Evolutionary conservation across 2,888 invertebrate genomes (phyloP).

Genomic region (Drosophila lacicola): DNA sequence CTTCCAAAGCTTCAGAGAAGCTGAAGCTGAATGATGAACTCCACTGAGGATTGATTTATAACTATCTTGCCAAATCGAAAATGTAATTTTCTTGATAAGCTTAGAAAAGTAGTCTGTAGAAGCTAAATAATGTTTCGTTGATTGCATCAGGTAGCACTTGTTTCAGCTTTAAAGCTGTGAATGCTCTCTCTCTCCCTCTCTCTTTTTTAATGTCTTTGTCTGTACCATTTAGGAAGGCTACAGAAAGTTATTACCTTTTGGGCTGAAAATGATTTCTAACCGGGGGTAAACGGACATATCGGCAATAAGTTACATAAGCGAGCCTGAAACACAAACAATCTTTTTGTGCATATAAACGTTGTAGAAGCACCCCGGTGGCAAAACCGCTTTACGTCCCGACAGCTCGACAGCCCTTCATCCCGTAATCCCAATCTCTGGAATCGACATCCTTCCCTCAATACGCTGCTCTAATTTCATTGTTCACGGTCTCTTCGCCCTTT

Average conservation of each 20-base stretch:
- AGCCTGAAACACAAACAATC: constrained; percentile 59
- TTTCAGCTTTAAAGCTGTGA: too few relatives aligned
- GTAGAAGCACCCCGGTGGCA: constrained; percentile 26
- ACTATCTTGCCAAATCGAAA: too few relatives aligned
- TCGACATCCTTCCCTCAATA: constrained; percentile 63
- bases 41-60: too few relatives aligned
- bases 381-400: not conserved
- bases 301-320: constrained; percentile 68
- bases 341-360: constrained; percentile 47
- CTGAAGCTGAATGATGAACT: too few relatives aligned
- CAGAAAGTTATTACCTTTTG: constrained; percentile 30
- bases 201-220: not conserved
- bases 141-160: too few relatives aligned
- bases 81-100: too few relatives aligned
- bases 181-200: not conserved
- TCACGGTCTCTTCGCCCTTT: constrained; percentile 71
- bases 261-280: constrained; percentile 10
- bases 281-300: constrained; percentile 20
- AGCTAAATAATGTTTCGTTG: too few relatives aligned
- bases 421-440: constrained; percentile 1
- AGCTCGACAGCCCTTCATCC: constrained; percentile 9
- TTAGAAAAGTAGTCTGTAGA: too few relatives aligned
- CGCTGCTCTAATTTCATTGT: constrained; percentile 79
- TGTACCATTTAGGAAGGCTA: not conserved
- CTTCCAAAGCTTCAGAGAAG: too few relatives aligned